These are phyloP conservation scores for Manacus vitellinus DNA, from an alignment of 2,113 vertebrate species.

Conservation along the genomic window DNA sequence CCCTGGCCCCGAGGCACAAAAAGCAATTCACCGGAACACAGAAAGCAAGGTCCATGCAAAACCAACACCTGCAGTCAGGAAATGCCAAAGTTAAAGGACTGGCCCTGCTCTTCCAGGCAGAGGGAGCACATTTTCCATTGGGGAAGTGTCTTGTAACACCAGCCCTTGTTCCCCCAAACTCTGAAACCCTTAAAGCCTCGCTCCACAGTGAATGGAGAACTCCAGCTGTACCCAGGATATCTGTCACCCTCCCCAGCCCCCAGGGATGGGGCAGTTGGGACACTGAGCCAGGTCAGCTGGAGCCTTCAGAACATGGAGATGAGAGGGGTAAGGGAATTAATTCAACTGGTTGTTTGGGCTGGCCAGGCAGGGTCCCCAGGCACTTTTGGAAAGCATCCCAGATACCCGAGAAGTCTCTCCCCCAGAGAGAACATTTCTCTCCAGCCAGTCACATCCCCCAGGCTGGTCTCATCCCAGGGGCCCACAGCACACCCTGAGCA, in stretches of 20 bases:
- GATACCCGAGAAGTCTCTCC: neutral
- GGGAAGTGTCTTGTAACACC: neutral
- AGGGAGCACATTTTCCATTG: neutral
- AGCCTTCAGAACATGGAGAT: neutral
- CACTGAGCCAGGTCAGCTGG: rapidly evolving
- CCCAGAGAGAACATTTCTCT: neutral
- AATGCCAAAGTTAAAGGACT: constrained; percentile 58
- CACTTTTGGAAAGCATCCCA: neutral
- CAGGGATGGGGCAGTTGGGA: neutral
- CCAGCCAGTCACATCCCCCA: neutral
- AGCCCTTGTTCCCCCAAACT: neutral
- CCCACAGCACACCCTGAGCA: neutral
- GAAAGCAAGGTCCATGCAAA: constrained; percentile 20
- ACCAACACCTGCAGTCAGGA: neutral
- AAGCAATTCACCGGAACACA: neutral
- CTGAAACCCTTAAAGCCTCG: neutral
- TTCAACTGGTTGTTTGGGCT: neutral
- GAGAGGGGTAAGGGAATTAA: neutral
- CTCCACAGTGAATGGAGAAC: neutral
- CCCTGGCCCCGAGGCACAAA: neutral
- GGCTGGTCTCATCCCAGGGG: neutral
- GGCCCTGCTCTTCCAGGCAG: neutral
- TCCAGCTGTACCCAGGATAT: no score
- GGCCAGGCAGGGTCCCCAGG: neutral
- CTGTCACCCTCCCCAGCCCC: neutral